phyloP scores from a whole-genome alignment of 2,113 vertebrate genomes.

The Hippocampus guttulatus region DNA sequence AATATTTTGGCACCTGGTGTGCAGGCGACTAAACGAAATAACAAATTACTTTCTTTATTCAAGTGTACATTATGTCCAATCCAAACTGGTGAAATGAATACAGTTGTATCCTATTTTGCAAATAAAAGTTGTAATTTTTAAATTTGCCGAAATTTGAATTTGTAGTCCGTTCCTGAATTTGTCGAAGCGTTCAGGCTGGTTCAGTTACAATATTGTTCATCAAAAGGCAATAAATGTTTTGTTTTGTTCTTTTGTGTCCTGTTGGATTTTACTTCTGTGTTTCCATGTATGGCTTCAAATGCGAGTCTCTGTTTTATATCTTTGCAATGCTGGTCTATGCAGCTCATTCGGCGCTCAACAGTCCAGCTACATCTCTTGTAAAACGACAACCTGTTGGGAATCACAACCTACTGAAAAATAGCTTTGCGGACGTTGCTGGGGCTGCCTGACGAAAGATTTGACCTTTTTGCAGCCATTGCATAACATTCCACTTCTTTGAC shows the following conservation, averaged over 20 bases:
- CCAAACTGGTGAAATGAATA: constrained; percentile 58
- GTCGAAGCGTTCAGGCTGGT: constrained; percentile 61
- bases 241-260: constrained; percentile 14
- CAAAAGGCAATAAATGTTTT: constrained; percentile 63
- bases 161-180: constrained; percentile 64
- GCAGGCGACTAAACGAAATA: constrained; percentile 62
- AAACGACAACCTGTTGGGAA: neutral
- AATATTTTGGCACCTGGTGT: constrained; percentile 74
- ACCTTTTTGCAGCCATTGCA: too few relatives aligned
- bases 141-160: constrained; percentile 59
- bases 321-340: neutral
- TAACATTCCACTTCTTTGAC: too few relatives aligned
- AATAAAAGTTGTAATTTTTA: constrained; percentile 59
- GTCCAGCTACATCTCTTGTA: neutral
- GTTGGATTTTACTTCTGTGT: constrained; percentile 28
- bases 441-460: too few relatives aligned
- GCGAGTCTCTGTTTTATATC: neutral
- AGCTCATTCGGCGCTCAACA: neutral
- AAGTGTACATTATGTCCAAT: constrained; percentile 68
- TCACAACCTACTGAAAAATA: too few relatives aligned
- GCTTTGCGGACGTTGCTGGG: too few relatives aligned
- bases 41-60: constrained; percentile 58
- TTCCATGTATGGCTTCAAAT: neutral
- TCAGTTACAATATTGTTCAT: constrained; percentile 64
- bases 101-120: constrained; percentile 68